phyloP scores from a whole-genome alignment of 2,888 invertebrate genomes.

The Acronicta aceris region DNA sequence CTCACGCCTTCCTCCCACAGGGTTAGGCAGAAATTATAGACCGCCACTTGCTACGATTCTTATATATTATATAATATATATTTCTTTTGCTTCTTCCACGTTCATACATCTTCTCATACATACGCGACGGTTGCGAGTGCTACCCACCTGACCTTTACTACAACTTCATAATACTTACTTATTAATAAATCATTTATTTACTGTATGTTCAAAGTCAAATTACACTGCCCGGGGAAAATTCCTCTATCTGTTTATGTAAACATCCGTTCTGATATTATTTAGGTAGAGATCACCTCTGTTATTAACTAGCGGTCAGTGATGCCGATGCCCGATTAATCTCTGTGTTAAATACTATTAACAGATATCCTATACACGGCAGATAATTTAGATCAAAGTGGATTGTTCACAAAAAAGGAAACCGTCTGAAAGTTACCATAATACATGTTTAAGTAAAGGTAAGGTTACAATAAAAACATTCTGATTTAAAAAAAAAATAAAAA shows the following conservation, averaged over 20 bases:
- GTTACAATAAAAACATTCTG: constrained; percentile 1
- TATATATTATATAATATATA: too few species aligned
- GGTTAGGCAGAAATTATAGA: too few species aligned
- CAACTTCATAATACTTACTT: neutral
- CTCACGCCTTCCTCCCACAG: too few species aligned
- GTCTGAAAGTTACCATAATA: neutral
- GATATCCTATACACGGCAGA: too few species aligned
- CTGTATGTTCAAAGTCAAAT: constrained; percentile 49
- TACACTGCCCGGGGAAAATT: constrained; percentile 65
- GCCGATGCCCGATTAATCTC: constrained; percentile 65
- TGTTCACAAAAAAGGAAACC: too few species aligned
- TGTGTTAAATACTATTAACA: neutral
- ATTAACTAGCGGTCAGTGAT: constrained; percentile 64
- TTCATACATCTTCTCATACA: too few species aligned
- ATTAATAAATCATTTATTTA: constrained; percentile 12
- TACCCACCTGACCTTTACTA: too few species aligned
- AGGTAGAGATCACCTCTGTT: constrained; percentile 70
- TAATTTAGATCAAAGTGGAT: too few species aligned
- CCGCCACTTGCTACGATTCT: too few species aligned
- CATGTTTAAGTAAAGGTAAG: constrained; percentile 12
- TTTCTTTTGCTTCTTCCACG: too few species aligned
- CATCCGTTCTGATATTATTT: constrained; percentile 68
- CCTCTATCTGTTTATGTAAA: constrained; percentile 71
- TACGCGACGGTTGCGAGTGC: too few species aligned
- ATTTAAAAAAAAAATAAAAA: constrained; percentile 12